A percentile compares a stretch with the other conserved stretches of the same genome.
Conservation (phyloP, 2,797 vertebrate genomes). For the Lepilemur septentrionalis region DNA sequence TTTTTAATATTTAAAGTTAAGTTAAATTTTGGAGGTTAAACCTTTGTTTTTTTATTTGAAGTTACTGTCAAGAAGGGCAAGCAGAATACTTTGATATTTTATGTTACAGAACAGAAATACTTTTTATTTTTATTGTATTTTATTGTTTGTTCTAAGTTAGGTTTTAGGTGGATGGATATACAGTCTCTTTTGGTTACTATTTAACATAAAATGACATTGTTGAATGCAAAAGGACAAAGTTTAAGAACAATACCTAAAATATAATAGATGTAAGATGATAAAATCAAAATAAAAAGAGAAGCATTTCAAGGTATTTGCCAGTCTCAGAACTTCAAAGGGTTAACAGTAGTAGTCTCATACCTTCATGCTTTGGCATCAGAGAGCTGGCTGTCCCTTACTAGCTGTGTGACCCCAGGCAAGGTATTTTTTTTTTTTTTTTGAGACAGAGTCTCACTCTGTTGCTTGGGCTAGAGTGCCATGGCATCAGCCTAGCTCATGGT, state of each 20-base stretch:
- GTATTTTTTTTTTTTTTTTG: no score
- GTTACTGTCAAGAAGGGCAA: neutral
- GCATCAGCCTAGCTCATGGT: no score
- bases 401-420: neutral
- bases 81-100: neutral
- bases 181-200: neutral
- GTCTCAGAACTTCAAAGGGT: neutral
- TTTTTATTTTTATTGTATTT: neutral
- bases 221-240: neutral
- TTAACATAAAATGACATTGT: constrained; percentile 8
- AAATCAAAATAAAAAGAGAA: neutral
- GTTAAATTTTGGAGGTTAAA: neutral
- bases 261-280: neutral
- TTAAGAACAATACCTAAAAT: neutral
- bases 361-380: neutral
- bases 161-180: neutral
- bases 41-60: neutral
- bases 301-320: neutral
- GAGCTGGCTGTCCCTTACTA: neutral
- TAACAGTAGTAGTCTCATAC: neutral
- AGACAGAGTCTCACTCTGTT: no score
- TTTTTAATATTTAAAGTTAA: neutral
- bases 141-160: neutral
- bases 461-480: no score
- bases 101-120: neutral